phyloP scores from a whole-genome alignment of 2,888 invertebrate genomes.

The Graphium colonna region DNA sequence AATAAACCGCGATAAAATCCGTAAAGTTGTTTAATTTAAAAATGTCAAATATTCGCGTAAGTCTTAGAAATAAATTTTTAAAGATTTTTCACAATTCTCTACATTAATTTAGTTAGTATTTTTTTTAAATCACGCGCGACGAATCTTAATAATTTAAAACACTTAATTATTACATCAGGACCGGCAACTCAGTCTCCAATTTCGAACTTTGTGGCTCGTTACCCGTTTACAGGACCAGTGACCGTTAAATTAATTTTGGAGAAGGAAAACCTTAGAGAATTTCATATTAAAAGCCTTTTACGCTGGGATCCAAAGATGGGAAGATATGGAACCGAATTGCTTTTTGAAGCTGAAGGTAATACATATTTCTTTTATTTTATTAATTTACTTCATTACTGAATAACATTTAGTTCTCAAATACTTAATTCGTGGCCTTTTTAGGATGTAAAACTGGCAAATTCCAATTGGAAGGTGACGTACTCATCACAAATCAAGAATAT shows the following conservation, averaged over 20 bases:
- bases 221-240: slow-evolving; percentile 84
- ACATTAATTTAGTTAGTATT: too few relatives aligned
- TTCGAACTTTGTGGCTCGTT: slow-evolving; percentile 72
- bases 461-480: slow-evolving; percentile 76
- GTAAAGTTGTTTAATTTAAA: too few relatives aligned
- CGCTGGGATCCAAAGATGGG: slow-evolving; percentile 47
- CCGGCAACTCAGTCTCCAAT: slow-evolving; percentile 63
- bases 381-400: too few relatives aligned
- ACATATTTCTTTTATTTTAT: too few relatives aligned
- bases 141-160: too few relatives aligned
- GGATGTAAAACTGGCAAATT: slow-evolving; percentile 85
- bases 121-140: too few relatives aligned
- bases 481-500: slow-evolving; percentile 72
- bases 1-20: too few relatives aligned
- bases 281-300: slow-evolving; percentile 80
- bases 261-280: slow-evolving; percentile 83
- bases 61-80: too few relatives aligned
- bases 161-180: slow-evolving; percentile 43
- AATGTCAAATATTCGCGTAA: too few relatives aligned
- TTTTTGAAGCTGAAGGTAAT: slow-evolving; percentile 77
- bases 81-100: too few relatives aligned
- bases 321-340: slow-evolving; percentile 64
- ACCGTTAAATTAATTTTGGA: slow-evolving; percentile 83
- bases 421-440: too few relatives aligned
- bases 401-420: too few relatives aligned